Conservation (phyloP, 2,888 invertebrate species). For the Auanema freiburgensis region DNA sequence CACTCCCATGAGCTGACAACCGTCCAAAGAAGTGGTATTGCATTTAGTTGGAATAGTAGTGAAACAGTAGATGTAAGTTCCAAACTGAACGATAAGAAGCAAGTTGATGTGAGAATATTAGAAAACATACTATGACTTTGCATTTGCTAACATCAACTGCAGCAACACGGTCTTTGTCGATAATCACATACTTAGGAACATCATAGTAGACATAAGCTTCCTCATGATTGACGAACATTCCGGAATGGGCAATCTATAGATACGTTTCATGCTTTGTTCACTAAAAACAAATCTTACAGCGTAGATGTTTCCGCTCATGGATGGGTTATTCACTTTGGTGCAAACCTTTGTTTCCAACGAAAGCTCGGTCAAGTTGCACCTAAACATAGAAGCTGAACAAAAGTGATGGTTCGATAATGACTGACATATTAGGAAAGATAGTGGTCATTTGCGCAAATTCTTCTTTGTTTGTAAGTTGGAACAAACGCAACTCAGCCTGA, state of each 20-base stretch:
- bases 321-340: constrained; percentile 33
- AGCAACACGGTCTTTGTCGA: constrained; percentile 28
- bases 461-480: constrained; percentile 6
- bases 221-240: constrained; percentile 40
- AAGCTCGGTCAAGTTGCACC: constrained; percentile 31
- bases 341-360: constrained; percentile 32
- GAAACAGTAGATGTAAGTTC: constrained; percentile 45
- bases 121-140: constrained; percentile 41
- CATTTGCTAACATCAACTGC: constrained; percentile 39
- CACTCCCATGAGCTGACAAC: constrained; percentile 33
- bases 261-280: constrained; percentile 4
- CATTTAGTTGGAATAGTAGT: constrained; percentile 28
- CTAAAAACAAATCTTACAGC: constrained; percentile 25
- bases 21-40: constrained; percentile 29
- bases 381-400: neutral
- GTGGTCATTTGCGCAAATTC: constrained; percentile 38
- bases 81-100: constrained; percentile 28
- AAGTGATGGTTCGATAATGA: neutral
- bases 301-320: constrained; percentile 34
- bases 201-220: constrained; percentile 43
- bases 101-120: neutral
- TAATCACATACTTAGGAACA: constrained; percentile 35
- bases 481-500: constrained; percentile 15
- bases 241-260: constrained; percentile 37
- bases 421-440: constrained; percentile 33